Base-by-base conservation (phyloP, 2,797 vertebrate species). In the Enteromius treurensis region DNA sequence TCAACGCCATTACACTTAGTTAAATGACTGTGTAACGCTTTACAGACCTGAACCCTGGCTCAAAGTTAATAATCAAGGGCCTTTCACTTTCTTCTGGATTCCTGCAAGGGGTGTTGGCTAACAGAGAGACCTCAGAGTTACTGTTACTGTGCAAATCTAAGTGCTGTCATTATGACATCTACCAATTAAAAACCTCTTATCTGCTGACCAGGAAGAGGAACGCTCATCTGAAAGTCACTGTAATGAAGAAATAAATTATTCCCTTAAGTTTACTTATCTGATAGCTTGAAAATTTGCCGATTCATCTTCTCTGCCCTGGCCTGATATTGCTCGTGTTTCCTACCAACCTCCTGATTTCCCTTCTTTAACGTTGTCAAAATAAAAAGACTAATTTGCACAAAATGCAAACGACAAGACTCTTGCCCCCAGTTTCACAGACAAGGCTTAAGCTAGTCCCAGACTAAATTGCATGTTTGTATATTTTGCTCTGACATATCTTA, bases 11-110 rank as follows among this genome's bases (percentile, higher is more conserved):
- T 70, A 47, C 14, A 26, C 42, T 26, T 34, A 5, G 32, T 19
- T 14, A 11, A 73, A 9, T 51, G 19, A 21, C 45, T 34, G 4
- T 47, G 19, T 4, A 65, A 21, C 2, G 34, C 23, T 15, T 70
- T 32, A 21, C 23, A 29, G 51, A 71, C n/a, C 23, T 32, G 34
- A 47, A 53, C 49, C 29, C 17, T 29, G 29, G 9, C 26, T 34
- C 32, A 77, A 60, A 32, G 71, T 76, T 65, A 49, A 67, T 58
- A 7, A 62, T 26, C 47, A 60, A 49, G 26, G 8, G 40, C 76
- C 21, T 34, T 84, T 71, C 26, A 5, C 7, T 73, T 83, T 84
- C 77, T 77, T 32, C 40, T 65, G 60, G 68, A 70, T 60, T 78
- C 26, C 45, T 65, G 23, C 37, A 67, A 7, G 0, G 17, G 49